These are phyloP conservation scores for Myiopsitta monachus DNA, from an alignment of 2,113 vertebrate species.

Conservation along the genomic window DNA sequence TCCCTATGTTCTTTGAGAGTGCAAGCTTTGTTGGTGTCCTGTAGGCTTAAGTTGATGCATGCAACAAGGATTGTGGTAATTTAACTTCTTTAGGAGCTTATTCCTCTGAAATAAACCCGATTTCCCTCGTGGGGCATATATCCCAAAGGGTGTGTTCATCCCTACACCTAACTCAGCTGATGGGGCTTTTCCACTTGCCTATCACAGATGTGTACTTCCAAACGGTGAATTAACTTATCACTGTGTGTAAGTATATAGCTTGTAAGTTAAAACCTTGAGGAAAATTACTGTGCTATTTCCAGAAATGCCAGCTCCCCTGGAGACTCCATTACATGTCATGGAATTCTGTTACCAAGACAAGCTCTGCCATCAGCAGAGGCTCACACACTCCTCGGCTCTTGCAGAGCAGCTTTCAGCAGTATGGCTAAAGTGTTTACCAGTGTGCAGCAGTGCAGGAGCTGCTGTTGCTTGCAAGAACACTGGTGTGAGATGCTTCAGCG, in stretches of 20 bases:
- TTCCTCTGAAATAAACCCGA: neutral
- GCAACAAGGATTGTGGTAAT: neutral
- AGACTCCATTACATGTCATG: neutral
- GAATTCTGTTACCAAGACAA: neutral
- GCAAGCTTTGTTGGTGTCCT: accelerated
- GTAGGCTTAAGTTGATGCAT: accelerated
- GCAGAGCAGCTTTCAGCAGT: neutral
- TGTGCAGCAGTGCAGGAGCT: neutral
- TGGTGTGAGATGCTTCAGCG: accelerated
- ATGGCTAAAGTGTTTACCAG: accelerated
- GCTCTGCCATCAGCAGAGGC: neutral
- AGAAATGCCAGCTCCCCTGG: neutral
- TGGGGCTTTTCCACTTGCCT: neutral
- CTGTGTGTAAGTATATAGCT: neutral
- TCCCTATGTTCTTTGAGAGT: neutral
- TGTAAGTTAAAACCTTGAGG: neutral
- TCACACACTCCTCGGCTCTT: neutral
- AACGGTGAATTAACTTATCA: neutral
- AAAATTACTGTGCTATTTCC: neutral
- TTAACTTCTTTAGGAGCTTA: neutral
- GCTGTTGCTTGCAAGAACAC: neutral
- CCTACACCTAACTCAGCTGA: neutral
- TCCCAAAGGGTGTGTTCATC: neutral
- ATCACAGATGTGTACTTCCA: neutral
- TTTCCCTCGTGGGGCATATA: neutral